These are phyloP conservation scores for Eubasilissa splendida DNA, from an alignment of 2,888 invertebrate species.

Conservation along the genomic window DNA sequence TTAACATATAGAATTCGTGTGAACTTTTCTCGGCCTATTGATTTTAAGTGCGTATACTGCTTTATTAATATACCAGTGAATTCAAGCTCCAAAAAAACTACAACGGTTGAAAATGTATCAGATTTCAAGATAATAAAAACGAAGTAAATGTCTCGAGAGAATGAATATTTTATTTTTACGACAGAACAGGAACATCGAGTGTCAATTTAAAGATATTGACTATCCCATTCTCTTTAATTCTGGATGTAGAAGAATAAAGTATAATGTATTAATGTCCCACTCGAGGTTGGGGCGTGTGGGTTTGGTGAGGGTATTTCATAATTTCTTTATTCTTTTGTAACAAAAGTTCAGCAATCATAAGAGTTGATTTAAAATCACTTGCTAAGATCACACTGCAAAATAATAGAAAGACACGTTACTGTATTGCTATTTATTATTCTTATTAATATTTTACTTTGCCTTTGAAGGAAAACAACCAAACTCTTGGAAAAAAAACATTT, in stretches of 20 bases:
- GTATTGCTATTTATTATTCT: too few relatives aligned
- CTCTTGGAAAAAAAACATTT: too few relatives aligned
- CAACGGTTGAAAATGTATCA: constrained; percentile 24
- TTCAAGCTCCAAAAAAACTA: neutral
- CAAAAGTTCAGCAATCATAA: neutral
- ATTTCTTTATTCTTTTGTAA: constrained; percentile 7
- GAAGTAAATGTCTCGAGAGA: constrained; percentile 24
- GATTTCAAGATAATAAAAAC: constrained; percentile 36
- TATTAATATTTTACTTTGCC: too few relatives aligned
- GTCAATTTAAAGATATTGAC: constrained; percentile 36
- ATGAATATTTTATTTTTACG: constrained; percentile 38
- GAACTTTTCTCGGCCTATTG: too few relatives aligned
- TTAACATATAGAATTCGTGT: too few relatives aligned
- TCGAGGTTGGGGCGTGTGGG: constrained; percentile 1
- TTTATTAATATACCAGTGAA: neutral
- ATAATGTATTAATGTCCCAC: constrained; percentile 17
- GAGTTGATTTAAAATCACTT: too few relatives aligned
- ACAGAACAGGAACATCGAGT: constrained; percentile 29
- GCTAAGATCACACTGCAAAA: too few relatives aligned
- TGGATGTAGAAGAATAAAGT: constrained; percentile 33
- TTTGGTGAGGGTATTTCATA: neutral
- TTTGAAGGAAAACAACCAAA: too few relatives aligned
- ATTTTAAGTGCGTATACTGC: too few relatives aligned
- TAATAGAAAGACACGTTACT: too few relatives aligned
- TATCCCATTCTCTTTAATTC: constrained; percentile 34